Conservation (phyloP, 2,797 vertebrate species). For the Schizothorax lantsangensis region DNA sequence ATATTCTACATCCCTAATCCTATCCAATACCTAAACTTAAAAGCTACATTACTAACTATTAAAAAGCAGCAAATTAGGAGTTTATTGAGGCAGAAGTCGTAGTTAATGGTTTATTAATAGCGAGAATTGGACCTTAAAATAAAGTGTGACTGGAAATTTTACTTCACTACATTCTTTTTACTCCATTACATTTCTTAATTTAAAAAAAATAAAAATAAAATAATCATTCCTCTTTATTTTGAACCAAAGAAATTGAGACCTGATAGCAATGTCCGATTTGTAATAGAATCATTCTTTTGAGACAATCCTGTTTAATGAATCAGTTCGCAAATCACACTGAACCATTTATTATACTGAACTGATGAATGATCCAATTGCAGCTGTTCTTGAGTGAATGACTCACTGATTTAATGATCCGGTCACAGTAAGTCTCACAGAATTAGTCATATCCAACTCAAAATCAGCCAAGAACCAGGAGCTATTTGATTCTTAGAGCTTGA, state of each 20-base stretch:
- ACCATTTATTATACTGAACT: constrained; percentile 2
- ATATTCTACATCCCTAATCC: too few relatives aligned
- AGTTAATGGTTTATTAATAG: too few relatives aligned
- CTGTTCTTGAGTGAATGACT: constrained; percentile 2
- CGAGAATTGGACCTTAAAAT: too few relatives aligned
- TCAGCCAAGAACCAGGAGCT: neutral
- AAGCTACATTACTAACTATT: too few relatives aligned
- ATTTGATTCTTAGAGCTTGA: neutral
- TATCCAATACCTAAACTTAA: too few relatives aligned
- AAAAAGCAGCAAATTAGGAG: too few relatives aligned
- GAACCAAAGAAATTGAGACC: neutral
- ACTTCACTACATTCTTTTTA: neutral
- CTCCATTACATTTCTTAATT: neutral
- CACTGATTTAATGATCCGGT: neutral
- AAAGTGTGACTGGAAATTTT: neutral
- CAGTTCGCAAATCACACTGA: neutral
- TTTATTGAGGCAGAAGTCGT: too few relatives aligned
- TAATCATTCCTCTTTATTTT: neutral
- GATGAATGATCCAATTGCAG: neutral
- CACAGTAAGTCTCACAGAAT: neutral
- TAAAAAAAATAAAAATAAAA: neutral
- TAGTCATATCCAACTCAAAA: neutral
- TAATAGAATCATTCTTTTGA: neutral
- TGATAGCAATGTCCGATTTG: neutral
- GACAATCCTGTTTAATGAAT: neutral